Base-by-base conservation (phyloP, 2,113 vertebrate species). In the Podarcis cretensis region DNA sequence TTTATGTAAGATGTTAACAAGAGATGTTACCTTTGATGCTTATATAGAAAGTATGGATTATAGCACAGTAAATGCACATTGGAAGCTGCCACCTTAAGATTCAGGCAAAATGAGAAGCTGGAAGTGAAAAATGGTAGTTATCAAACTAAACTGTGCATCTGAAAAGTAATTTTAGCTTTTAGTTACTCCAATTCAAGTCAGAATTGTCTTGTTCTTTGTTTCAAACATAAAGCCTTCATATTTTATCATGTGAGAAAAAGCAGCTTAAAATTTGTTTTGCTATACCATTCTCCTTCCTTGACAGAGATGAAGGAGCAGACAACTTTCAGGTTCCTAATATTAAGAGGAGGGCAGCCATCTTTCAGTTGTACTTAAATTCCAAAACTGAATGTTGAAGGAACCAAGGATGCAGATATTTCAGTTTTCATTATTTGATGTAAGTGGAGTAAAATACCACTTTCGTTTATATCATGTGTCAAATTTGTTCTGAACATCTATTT, bases 401-500 rank as follows among this genome's bases (percentile, higher is more conserved):
- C 35, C 20, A n/a, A 86, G 57, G 81, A 84, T 91, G 71, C 69
- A 84, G 77, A 87, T 40, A 87, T 83, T 35, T n/a, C 32, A 54
- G 48, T 54, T 54, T 54, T 54, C 10, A 54, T 54, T 2, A 9
- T 84, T 79, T 77, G 79, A 65, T 73, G 27, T 69, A 18, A 25
- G 83, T 85, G 63, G 63, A 37, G 77, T 75, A 0, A 75, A 89
- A 43, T 13, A 73, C 48, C 27, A 77, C 54, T 78, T 84, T 92
- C 78, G 78, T 20, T 27, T 89, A 90, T 81, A 92, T 59, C 83
- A 0, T 25, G 20, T 25, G 57, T 66, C 84, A 94, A 68, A 48
- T 84, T 71, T 87, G 80, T 69, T 90, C 92, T 93, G 25, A 69
- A 89, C 86, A 59, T 92, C 89, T 20, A n/a, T 32, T 80, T 35